These are phyloP conservation scores for Protonemura montana DNA, from an alignment of 2,888 invertebrate species.

Conservation along the genomic window DNA sequence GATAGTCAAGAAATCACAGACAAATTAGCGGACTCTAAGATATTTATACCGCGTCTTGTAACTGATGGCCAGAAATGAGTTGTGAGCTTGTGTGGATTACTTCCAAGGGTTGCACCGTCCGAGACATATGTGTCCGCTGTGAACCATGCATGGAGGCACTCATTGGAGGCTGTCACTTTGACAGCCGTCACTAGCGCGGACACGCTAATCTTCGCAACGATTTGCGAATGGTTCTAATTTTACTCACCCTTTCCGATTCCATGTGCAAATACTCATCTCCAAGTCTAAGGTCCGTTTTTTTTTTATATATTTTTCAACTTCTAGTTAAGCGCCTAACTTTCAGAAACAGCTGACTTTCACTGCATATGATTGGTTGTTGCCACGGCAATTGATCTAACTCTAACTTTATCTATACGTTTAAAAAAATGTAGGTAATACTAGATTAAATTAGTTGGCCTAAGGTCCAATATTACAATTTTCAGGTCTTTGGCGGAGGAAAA, in stretches of 20 bases:
- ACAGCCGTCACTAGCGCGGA: neutral
- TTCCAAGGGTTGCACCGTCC: neutral
- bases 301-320: too few relatives aligned
- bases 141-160: too few relatives aligned
- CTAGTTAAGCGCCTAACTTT: too few relatives aligned
- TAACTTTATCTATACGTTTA: too few relatives aligned
- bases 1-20: neutral
- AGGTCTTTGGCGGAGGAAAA: too few relatives aligned
- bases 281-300: too few relatives aligned
- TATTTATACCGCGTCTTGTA: neutral
- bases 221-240: neutral
- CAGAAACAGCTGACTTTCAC: too few relatives aligned
- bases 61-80: neutral
- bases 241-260: neutral
- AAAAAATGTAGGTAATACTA: too few relatives aligned
- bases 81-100: neutral
- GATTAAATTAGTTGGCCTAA: too few relatives aligned
- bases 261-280: neutral
- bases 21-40: neutral
- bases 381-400: too few relatives aligned
- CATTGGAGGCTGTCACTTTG: neutral
- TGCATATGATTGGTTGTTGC: too few relatives aligned
- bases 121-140: neutral
- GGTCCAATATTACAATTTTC: too few relatives aligned
- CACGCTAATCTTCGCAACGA: neutral